phyloP scores from a whole-genome alignment of 2,113 vertebrate species.

The Panurus biarmicus region DNA sequence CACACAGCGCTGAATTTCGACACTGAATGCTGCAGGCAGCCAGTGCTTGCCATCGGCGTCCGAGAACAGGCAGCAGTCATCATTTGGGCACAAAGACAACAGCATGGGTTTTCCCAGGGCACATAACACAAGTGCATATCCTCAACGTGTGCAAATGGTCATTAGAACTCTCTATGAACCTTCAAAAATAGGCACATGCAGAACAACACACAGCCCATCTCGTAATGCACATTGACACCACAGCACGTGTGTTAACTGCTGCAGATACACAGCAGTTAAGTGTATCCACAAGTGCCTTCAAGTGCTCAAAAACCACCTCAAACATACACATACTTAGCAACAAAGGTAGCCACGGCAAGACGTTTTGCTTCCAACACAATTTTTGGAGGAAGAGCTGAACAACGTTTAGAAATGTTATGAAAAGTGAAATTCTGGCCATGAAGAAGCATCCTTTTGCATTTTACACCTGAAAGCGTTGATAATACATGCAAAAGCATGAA shows the following conservation, averaged over 20 bases:
- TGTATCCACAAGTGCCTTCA: too few species aligned
- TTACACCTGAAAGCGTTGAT: neutral
- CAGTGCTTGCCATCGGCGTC: neutral
- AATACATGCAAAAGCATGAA: neutral
- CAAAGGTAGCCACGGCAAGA: neutral
- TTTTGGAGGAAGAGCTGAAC: neutral
- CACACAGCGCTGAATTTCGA: fast-evolving
- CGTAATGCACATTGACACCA: neutral
- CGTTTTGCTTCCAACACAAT: neutral
- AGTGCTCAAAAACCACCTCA: neutral
- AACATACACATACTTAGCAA: neutral
- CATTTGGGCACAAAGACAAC: neutral
- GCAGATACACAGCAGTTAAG: neutral
- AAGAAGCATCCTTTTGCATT: neutral
- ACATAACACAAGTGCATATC: neutral
- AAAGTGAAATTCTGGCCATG: neutral
- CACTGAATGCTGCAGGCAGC: neutral
- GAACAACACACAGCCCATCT: fast-evolving
- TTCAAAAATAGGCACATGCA: neutral
- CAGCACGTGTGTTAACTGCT: neutral
- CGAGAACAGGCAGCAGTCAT: neutral
- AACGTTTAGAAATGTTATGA: neutral
- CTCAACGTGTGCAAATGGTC: fast-evolving
- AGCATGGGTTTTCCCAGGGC: neutral
- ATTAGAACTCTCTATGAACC: neutral